Evolutionary conservation across 2,888 invertebrate genomes (phyloP), one percentile per base, ranked within the genome.

Genomic region (Stratiomys singularior): DNA sequence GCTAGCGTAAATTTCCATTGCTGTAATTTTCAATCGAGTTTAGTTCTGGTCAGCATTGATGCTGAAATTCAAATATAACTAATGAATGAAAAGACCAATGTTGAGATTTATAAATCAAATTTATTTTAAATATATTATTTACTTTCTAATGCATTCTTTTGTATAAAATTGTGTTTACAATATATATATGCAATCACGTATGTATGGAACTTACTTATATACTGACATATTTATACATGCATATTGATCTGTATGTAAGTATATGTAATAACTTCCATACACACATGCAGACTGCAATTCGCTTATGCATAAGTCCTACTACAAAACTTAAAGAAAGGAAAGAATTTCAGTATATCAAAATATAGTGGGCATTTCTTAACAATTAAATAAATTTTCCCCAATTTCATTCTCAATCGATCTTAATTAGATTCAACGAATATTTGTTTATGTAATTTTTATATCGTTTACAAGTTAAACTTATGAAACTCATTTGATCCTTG

Each of bases 81-180:
- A n/a, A n/a, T n/a, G n/a, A n/a, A n/a, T n/a, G n/a, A n/a, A n/a
- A 37, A 37, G 9, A 60, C 4, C 23, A 60, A 13, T 21, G 9
- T 25, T 11, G 7, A 21, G 2, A 21, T 66, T 28, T 66, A 66
- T 66, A 66, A 66, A 66, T 66, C 66, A 66, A 18, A 37, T 66
- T 66, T 66, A 66, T 66, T 66, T n/a, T 15, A 66, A n/a, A 66
- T 66, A 52, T 66, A 66, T 30, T 30, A 28, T n/a, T 60, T 60
- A 11, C 27, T 63, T 37, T 52, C 52, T 52, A 66, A 18, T 60
- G 27, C 66, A 66, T 66, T n/a, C n/a, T n/a, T n/a, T 66, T 66
- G 66, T 66, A 66, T 66, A 66, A 66, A 66, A 66, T 37, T 37
- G 25, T 28, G 11, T 63, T 64, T 30, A 37, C 66, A 18, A n/a